These are phyloP conservation scores for Hyperoplus lanceolatus DNA, from an alignment of 2,797 vertebrate genomes.

Conservation along the genomic window DNA sequence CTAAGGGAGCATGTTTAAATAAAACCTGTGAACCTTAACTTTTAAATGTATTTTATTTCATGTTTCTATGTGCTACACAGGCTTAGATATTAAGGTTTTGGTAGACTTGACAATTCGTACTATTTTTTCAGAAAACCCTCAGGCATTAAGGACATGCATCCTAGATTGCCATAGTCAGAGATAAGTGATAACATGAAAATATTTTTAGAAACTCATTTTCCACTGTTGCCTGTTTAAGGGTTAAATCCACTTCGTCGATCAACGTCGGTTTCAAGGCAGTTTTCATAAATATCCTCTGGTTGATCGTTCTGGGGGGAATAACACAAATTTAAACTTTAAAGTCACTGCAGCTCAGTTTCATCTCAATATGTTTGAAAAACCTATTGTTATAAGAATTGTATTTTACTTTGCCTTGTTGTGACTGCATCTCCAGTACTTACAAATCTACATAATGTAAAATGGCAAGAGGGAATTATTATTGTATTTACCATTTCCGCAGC, in stretches of 20 bases:
- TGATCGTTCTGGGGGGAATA: neutral
- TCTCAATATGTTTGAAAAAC: neutral
- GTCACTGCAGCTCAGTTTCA: neutral
- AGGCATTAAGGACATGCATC: too few relatives aligned
- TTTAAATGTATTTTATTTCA: too few relatives aligned
- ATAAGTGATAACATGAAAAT: too few relatives aligned
- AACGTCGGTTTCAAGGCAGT: conserved; percentile 41
- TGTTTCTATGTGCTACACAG: too few relatives aligned
- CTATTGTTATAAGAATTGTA: neutral
- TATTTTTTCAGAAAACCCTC: too few relatives aligned
- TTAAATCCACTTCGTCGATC: rapidly evolving
- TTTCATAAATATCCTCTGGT: conserved; percentile 67
- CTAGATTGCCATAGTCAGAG: too few relatives aligned
- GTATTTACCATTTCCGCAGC: conserved; percentile 48
- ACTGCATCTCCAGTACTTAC: neutral
- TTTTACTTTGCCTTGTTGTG: neutral
- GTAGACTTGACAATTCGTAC: too few relatives aligned
- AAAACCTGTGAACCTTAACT: too few relatives aligned
- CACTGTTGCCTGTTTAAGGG: too few relatives aligned
- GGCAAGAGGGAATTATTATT: neutral
- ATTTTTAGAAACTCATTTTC: too few relatives aligned
- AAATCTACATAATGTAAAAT: neutral
- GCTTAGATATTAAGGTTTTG: too few relatives aligned
- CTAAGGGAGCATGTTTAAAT: too few relatives aligned
- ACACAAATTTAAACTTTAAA: neutral